A percentile compares a stretch with the other conserved stretches of the same genome.
phyloP scores from a whole-genome alignment of 2,113 vertebrate genomes.

The Puma concolor region DNA sequence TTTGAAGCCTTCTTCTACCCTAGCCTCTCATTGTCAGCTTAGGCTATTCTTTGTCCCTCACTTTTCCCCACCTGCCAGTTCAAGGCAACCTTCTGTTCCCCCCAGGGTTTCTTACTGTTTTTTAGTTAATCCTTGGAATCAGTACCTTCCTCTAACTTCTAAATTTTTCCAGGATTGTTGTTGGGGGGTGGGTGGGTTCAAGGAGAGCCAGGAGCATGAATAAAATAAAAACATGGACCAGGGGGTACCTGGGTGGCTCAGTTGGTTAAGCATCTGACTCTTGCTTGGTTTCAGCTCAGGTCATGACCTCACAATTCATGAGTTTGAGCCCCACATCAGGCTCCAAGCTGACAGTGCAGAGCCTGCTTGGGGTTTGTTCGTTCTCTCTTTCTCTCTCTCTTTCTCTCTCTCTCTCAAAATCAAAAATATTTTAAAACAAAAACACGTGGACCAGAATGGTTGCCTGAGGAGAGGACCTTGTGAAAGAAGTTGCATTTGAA shows the following conservation, averaged over 20 bases:
- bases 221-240: neutral
- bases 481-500: neutral
- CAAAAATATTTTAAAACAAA: neutral
- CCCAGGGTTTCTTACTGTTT: neutral
- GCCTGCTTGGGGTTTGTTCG: no score
- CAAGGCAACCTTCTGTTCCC: neutral
- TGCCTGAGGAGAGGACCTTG: neutral
- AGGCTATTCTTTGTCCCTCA: neutral
- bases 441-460: neutral
- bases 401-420: no score
- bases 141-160: neutral
- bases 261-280: no score
- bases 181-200: neutral
- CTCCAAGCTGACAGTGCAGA: no score
- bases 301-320: no score
- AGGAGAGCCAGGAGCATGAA: neutral
- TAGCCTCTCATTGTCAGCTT: neutral
- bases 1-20: neutral
- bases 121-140: neutral
- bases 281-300: no score
- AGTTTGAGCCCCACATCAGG: no score
- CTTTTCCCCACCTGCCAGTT: no score
- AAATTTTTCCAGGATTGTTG: neutral
- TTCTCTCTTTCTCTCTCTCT: no score
- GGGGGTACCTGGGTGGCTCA: no score